A percentile compares a stretch with the other conserved stretches of the same genome.
These are phyloP conservation scores for Hemicordylus capensis DNA, from an alignment of 2,113 vertebrate species.

Conservation along the genomic window DNA sequence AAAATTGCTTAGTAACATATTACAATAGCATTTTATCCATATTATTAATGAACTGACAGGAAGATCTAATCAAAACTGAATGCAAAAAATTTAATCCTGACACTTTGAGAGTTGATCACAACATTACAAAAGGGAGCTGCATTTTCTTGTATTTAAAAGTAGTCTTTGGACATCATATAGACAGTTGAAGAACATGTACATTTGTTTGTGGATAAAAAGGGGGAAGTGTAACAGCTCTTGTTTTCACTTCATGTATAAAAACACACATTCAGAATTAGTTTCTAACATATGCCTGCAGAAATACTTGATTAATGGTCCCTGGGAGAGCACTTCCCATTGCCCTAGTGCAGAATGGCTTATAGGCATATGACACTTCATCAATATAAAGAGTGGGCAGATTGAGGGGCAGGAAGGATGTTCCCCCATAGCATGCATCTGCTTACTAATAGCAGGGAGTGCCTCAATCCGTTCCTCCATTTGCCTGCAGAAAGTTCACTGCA, in stretches of 20 bases:
- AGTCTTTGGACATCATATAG: constrained; percentile 34
- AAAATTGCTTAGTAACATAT: constrained; percentile 10
- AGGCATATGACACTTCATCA: constrained; percentile 74
- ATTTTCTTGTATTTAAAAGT: constrained; percentile 46
- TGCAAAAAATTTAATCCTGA: constrained; percentile 38
- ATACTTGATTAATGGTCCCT: constrained; percentile 69
- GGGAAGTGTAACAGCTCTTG: constrained; percentile 11
- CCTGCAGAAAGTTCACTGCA: constrained; percentile 71
- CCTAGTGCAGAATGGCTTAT: constrained; percentile 61
- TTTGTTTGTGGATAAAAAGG: background rate
- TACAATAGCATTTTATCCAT: constrained; percentile 9
- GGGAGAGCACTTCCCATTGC: constrained; percentile 73
- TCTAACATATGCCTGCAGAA: constrained; percentile 66
- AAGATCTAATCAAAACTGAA: constrained; percentile 26
- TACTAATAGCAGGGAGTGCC: constrained; percentile 58
- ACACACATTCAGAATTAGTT: constrained; percentile 62
- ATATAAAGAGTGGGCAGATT: constrained; percentile 64
- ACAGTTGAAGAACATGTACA: constrained; percentile 21
- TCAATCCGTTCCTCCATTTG: constrained; percentile 61
- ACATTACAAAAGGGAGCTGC: constrained; percentile 55
- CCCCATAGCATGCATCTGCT: constrained; percentile 73
- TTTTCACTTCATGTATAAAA: constrained; percentile 48
- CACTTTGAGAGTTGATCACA: constrained; percentile 3
- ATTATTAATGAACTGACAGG: constrained; percentile 39
- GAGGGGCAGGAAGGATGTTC: constrained; percentile 65